Conservation (phyloP, 1,140 invertebrate species). For the fruit fly (Drosophila melanogaster) region DNA sequence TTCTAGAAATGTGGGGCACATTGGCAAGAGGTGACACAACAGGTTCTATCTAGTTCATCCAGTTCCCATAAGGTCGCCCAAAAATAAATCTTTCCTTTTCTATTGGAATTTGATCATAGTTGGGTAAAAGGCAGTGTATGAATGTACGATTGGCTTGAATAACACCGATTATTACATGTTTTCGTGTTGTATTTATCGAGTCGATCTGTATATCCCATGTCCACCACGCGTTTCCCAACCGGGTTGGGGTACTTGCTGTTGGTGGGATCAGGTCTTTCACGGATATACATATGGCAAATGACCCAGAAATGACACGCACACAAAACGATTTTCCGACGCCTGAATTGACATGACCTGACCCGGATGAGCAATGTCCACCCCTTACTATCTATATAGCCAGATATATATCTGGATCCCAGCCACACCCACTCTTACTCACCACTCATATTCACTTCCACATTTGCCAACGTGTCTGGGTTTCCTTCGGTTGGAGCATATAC, state of each 20-base stretch:
- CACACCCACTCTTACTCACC: conserved; percentile 12
- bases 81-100: background rate
- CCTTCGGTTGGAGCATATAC: conserved; percentile 19
- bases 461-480: conserved; percentile 13
- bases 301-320: conserved; percentile 67
- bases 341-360: conserved; percentile 43
- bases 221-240: conserved; percentile 4
- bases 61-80: background rate
- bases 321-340: conserved; percentile 47
- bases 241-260: conserved; percentile 19
- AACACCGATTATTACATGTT: too few species aligned
- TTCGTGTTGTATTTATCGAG: too few species aligned
- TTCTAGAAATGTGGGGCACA: conserved; percentile 39
- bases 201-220: background rate
- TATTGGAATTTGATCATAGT: background rate
- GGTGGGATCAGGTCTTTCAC: conserved; percentile 11
- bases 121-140: too few species aligned
- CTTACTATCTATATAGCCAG: conserved; percentile 17
- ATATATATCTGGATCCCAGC: conserved; percentile 2
- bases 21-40: conserved; percentile 25
- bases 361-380: conserved; percentile 55
- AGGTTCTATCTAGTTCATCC: background rate
- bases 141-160: background rate
- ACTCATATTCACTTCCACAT: conserved; percentile 37
- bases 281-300: conserved; percentile 47